These are phyloP conservation scores for Chironomus striatipennis DNA, from an alignment of 1,140 invertebrate species.

Conservation along the genomic window DNA sequence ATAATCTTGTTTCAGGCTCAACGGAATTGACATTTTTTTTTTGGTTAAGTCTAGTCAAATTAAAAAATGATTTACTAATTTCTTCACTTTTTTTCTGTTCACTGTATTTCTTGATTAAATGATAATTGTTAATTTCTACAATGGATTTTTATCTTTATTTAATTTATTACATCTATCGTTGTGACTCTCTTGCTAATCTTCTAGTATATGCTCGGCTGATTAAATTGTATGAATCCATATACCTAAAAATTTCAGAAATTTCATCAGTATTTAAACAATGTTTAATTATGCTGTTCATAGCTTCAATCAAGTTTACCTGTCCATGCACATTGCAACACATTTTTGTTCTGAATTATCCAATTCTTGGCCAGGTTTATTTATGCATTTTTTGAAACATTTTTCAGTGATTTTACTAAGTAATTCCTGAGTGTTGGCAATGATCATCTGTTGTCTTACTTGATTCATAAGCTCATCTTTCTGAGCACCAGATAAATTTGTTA, in stretches of 20 bases:
- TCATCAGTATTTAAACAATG: background rate
- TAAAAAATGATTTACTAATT: too few relatives aligned
- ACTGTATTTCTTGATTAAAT: background rate
- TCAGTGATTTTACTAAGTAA: conserved; percentile 92
- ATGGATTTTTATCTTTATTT: background rate
- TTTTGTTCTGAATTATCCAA: conserved; percentile 91
- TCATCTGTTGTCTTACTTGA: conserved; percentile 93
- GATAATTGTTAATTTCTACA: background rate
- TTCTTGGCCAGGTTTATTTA: conserved; percentile 80
- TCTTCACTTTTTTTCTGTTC: too few relatives aligned
- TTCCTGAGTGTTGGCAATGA: conserved; percentile 90
- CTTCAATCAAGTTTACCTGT: conserved; percentile 44
- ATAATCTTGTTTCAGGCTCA: too few relatives aligned
- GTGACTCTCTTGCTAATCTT: conserved; percentile 64
- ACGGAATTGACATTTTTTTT: too few relatives aligned
- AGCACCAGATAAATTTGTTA: conserved; percentile 44
- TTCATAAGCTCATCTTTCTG: conserved; percentile 90
- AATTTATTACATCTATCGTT: background rate
- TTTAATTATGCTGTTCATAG: background rate
- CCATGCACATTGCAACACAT: conserved; percentile 97
- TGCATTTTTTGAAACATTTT: conserved; percentile 95
- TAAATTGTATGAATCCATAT: conserved; percentile 92
- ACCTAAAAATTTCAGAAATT: conserved; percentile 37
- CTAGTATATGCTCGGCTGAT: conserved; percentile 76
- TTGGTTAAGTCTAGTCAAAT: too few relatives aligned